Percentiles rank a stretch among this genome's conserved stretches.
phyloP scores from a whole-genome alignment of 1,140 invertebrate genomes.

The Sarcophaga bullata region DNA sequence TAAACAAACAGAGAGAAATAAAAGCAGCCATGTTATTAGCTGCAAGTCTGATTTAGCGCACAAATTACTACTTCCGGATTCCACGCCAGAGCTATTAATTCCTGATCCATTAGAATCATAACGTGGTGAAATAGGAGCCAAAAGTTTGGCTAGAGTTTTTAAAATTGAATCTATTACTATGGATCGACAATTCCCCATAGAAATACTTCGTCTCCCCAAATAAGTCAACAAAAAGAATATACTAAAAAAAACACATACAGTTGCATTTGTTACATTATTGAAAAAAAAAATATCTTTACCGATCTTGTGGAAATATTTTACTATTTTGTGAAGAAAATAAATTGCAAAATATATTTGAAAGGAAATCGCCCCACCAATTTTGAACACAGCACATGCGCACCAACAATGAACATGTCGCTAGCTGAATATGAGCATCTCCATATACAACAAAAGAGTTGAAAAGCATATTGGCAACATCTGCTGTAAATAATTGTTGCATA shows the following conservation, averaged over 20 bases:
- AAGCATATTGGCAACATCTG: constrained; percentile 73
- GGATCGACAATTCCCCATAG: constrained; percentile 70
- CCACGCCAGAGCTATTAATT: not conserved
- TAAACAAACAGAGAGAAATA: constrained; percentile 81
- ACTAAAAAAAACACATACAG: constrained; percentile 67
- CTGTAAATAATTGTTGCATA: constrained; percentile 70
- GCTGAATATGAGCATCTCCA: constrained; percentile 62
- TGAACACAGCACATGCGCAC: constrained; percentile 79
- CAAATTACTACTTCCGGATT: constrained; percentile 3
- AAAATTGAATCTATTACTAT: constrained; percentile 74
- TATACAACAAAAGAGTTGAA: constrained; percentile 70
- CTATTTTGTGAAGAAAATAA: constrained; percentile 83
- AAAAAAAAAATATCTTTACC: constrained; percentile 67
- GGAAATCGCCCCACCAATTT: constrained; percentile 89
- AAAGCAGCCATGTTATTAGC: constrained; percentile 80
- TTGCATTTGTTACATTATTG: not conserved
- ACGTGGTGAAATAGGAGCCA: constrained; percentile 68
- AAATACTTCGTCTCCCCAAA: constrained; percentile 83
- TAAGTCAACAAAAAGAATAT: constrained; percentile 88
- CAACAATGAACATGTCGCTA: constrained; percentile 75
- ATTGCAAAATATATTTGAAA: constrained; percentile 81
- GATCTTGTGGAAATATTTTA: constrained; percentile 85
- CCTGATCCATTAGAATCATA: constrained; percentile 71
- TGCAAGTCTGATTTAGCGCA: constrained; percentile 70
- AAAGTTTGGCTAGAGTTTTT: constrained; percentile 69